phyloP scores from a whole-genome alignment of 92 coral and sea anemone species.

The Metridium senile region DNA sequence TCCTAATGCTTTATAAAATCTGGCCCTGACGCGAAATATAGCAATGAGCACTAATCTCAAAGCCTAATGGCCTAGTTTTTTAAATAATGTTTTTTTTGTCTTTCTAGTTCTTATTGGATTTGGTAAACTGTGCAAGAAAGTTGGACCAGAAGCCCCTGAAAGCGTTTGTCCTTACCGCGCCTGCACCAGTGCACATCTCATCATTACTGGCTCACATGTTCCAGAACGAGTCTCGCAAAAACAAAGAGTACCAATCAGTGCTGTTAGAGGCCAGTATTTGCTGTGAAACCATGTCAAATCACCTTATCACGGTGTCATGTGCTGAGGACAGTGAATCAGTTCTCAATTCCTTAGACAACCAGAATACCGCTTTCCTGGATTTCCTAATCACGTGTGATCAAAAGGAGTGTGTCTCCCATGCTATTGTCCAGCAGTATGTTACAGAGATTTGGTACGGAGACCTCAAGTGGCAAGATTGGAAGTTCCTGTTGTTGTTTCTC shows the following conservation, averaged over 20 bases:
- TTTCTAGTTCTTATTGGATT: slow-evolving; percentile 82
- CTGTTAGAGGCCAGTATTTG: slow-evolving; percentile 67
- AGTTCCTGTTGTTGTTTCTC: slow-evolving; percentile 77
- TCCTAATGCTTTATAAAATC: no score
- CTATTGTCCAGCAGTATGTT: slow-evolving; percentile 91
- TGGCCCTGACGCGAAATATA: no score
- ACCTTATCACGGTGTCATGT: slow-evolving; percentile 88
- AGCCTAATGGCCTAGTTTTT: neutral
- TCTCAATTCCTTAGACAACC: slow-evolving; percentile 80
- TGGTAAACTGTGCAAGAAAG: slow-evolving; percentile 81
- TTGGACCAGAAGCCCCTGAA: slow-evolving; percentile 68
- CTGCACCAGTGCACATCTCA: slow-evolving; percentile 91
- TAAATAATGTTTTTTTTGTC: neutral
- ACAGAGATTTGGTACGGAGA: slow-evolving; percentile 91
- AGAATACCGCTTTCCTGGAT: slow-evolving; percentile 88
- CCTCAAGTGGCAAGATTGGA: slow-evolving; percentile 86
- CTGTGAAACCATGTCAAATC: slow-evolving; percentile 81
- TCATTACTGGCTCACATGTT: slow-evolving; percentile 77
- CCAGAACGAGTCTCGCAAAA: slow-evolving; percentile 66
- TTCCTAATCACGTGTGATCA: slow-evolving; percentile 89
- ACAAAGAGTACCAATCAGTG: slow-evolving; percentile 77
- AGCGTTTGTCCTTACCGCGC: slow-evolving; percentile 82
- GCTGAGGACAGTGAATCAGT: slow-evolving; percentile 82
- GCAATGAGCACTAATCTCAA: no score
- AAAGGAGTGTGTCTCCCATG: slow-evolving; percentile 92